These are phyloP conservation scores for Diceros bicornis DNA, from an alignment of 2,797 vertebrate genomes.

Conservation along the genomic window DNA sequence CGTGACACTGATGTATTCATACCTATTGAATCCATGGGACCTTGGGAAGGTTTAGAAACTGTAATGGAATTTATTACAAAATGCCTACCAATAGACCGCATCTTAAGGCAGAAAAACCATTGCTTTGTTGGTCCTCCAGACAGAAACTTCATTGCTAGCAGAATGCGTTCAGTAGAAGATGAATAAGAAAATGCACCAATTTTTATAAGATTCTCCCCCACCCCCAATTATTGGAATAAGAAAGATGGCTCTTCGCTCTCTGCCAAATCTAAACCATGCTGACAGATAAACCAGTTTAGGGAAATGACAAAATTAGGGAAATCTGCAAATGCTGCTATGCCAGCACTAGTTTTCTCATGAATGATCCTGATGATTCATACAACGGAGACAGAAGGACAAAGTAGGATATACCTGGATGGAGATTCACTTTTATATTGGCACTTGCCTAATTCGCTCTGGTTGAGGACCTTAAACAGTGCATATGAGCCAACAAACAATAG, in stretches of 20 bases:
- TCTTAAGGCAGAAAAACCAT: neutral
- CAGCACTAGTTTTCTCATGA: neutral
- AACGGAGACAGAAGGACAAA: neutral
- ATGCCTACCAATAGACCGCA: neutral
- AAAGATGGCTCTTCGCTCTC: neutral
- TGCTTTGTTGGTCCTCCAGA: neutral
- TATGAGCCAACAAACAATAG: neutral
- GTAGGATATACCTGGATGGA: neutral
- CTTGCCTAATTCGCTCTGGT: neutral
- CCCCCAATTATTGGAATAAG: neutral
- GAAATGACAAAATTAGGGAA: neutral
- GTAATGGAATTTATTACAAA: constrained; percentile 60
- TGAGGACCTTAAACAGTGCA: neutral
- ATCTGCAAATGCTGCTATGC: neutral
- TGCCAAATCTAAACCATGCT: neutral
- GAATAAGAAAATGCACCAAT: neutral
- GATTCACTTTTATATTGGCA: neutral
- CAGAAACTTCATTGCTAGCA: neutral
- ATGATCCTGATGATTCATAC: neutral
- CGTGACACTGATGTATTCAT: constrained; percentile 45
- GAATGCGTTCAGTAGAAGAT: neutral
- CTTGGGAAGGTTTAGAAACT: neutral
- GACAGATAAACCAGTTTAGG: neutral
- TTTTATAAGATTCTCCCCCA: neutral
- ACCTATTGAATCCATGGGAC: neutral